phyloP scores from a whole-genome alignment of 2,113 vertebrate species.

The Gambusia affinis region DNA sequence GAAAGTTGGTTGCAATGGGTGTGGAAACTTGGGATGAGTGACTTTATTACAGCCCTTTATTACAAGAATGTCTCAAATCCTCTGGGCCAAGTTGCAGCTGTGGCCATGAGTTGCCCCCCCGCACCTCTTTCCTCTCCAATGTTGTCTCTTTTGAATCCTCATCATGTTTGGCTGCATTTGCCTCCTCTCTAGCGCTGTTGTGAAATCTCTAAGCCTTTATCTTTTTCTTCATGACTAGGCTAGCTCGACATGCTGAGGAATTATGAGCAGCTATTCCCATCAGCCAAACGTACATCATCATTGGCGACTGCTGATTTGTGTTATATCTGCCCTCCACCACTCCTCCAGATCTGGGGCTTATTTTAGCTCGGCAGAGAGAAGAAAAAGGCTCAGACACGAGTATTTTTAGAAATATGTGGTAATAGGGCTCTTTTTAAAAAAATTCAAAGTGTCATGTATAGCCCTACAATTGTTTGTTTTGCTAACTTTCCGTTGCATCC shows the following conservation, averaged over 20 bases:
- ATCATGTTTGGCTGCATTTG: constrained; percentile 62
- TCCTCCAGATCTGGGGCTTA: constrained; percentile 46
- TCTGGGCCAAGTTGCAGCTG: constrained; percentile 66
- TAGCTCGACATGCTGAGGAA: constrained; percentile 46
- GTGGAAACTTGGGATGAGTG: constrained; percentile 63
- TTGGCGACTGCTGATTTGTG: constrained; percentile 54
- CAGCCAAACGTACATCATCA: constrained; percentile 53
- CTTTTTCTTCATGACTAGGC: constrained; percentile 48
- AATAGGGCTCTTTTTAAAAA: constrained; percentile 32
- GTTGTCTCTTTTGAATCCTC: constrained; percentile 33
- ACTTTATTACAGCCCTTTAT: constrained; percentile 72
- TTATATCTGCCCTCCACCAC: constrained; percentile 55
- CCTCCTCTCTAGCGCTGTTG: constrained; percentile 36
- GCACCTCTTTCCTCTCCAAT: no score
- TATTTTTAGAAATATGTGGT: constrained; percentile 68
- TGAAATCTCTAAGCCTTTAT: constrained; percentile 41
- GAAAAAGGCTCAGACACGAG: constrained; percentile 40
- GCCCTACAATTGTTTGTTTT: constrained; percentile 34
- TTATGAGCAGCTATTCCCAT: constrained; percentile 49
- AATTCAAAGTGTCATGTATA: constrained; percentile 61
- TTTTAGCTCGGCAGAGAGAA: constrained; percentile 61
- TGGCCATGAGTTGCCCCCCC: constrained; percentile 44
- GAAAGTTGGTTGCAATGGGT: constrained; percentile 59
- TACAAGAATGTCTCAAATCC: constrained; percentile 58
- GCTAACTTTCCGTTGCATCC: constrained; percentile 34